Evolutionary conservation across 2,888 invertebrate genomes (phyloP).

Genomic region (Nymphalis c-album): DNA sequence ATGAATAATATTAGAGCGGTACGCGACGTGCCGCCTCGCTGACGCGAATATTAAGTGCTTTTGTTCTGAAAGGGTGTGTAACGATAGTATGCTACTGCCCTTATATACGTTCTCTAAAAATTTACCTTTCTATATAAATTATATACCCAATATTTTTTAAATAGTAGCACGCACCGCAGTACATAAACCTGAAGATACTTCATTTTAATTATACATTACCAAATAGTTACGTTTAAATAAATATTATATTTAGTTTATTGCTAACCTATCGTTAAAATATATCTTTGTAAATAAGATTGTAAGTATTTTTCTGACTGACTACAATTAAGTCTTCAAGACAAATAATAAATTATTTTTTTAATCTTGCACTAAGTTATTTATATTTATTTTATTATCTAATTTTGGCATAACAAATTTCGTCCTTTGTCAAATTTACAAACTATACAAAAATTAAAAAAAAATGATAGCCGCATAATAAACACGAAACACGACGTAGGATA

Average conservation of each 20-base stretch:
- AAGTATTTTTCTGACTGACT: too few species aligned
- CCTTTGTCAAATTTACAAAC: not conserved
- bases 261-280: too few species aligned
- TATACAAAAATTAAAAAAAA: not conserved
- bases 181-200: too few species aligned
- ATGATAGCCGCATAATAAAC: not conserved
- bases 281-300: too few species aligned
- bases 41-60: slow-evolving; percentile 64
- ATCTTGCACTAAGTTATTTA: too few species aligned
- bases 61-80: slow-evolving; percentile 36
- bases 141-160: not conserved
- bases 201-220: too few species aligned
- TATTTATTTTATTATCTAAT: too few species aligned
- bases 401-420: too few species aligned
- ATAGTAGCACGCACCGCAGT: not conserved
- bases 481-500: slow-evolving; percentile 24
- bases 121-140: not conserved
- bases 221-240: too few species aligned
- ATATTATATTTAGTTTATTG: too few species aligned
- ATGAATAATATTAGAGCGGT: slow-evolving; percentile 73
- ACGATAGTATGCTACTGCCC: slow-evolving; percentile 6
- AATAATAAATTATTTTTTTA: too few species aligned
- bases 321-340: too few species aligned
- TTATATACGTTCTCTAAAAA: not conserved
- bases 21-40: slow-evolving; percentile 54